A percentile compares a stretch with the other conserved stretches of the same genome.
Conservation (phyloP, 1,140 invertebrate genomes). For the Zaprionus vittiger region DNA sequence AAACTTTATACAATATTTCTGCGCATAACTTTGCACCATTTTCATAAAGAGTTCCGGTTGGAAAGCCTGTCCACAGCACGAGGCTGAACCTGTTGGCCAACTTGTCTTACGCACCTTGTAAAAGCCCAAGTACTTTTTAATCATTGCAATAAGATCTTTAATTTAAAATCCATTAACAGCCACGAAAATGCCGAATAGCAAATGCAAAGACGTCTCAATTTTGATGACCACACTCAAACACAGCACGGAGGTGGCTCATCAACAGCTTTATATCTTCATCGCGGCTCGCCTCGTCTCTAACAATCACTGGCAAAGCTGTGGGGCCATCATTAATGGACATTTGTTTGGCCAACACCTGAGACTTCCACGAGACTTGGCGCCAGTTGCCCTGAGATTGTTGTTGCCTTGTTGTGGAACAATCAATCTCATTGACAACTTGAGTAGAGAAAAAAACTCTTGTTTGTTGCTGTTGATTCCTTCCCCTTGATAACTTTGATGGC, state of each 20-base stretch:
- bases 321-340: conserved; percentile 54
- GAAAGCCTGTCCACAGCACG: neutral
- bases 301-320: conserved; percentile 10
- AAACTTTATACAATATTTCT: neutral
- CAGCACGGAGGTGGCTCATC: neutral
- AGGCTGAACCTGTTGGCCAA: neutral
- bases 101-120: conserved; percentile 6
- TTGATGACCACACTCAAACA: conserved; percentile 16
- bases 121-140: neutral
- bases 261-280: conserved; percentile 28
- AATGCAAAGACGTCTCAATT: conserved; percentile 20
- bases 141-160: conserved; percentile 5
- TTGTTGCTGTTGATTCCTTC: neutral
- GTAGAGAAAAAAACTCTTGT: conserved; percentile 5
- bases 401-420: conserved; percentile 46
- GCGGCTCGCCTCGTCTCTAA: neutral
- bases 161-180: conserved; percentile 35
- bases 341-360: conserved; percentile 53
- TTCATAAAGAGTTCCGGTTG: neutral
- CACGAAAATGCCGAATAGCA: conserved; percentile 15
- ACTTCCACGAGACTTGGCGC: neutral
- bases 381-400: neutral
- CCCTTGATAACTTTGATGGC: conserved; percentile 55
- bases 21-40: neutral
- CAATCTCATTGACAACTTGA: conserved; percentile 72